These are phyloP conservation scores for Holothuria glaberrima DNA, from an alignment of 35 echinoderm and acorn worm genomes.

Conservation along the genomic window DNA sequence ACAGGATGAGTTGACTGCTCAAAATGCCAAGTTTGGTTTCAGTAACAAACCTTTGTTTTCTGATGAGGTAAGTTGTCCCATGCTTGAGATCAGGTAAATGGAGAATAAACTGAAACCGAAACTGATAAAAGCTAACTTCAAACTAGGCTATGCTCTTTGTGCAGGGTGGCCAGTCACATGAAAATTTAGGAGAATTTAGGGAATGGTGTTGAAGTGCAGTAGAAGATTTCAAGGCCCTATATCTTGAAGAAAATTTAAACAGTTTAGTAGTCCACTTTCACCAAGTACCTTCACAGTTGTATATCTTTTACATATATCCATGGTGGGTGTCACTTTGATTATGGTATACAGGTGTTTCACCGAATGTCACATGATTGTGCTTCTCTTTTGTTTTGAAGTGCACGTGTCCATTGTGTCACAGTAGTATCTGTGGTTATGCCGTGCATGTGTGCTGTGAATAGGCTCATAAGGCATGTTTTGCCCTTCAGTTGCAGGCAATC, in stretches of 20 bases:
- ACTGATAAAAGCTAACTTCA: too few relatives aligned
- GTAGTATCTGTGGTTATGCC: too few relatives aligned
- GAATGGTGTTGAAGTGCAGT: neutral
- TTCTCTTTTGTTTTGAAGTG: too few relatives aligned
- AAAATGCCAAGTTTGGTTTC: slow-evolving; percentile 92
- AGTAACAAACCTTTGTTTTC: slow-evolving; percentile 77
- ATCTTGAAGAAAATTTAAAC: neutral
- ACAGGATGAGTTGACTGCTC: slow-evolving; percentile 91
- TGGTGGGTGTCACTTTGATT: too few relatives aligned
- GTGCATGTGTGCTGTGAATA: too few relatives aligned
- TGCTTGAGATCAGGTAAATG: neutral
- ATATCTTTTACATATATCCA: neutral
- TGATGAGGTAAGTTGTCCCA: slow-evolving; percentile 75
- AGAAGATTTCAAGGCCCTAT: neutral
- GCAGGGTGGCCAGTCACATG: neutral
- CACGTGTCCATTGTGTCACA: too few relatives aligned
- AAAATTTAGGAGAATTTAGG: neutral
- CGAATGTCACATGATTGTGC: too few relatives aligned
- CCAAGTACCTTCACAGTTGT: neutral
- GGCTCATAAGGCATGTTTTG: too few relatives aligned
- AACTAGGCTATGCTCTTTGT: neutral
- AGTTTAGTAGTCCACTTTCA: neutral
- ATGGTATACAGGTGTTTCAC: too few relatives aligned
- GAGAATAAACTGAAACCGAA: too few relatives aligned
- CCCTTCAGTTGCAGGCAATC: too few relatives aligned